Base-by-base conservation (phyloP, 1,140 invertebrate genomes). In the Listronotus oregonensis region DNA sequence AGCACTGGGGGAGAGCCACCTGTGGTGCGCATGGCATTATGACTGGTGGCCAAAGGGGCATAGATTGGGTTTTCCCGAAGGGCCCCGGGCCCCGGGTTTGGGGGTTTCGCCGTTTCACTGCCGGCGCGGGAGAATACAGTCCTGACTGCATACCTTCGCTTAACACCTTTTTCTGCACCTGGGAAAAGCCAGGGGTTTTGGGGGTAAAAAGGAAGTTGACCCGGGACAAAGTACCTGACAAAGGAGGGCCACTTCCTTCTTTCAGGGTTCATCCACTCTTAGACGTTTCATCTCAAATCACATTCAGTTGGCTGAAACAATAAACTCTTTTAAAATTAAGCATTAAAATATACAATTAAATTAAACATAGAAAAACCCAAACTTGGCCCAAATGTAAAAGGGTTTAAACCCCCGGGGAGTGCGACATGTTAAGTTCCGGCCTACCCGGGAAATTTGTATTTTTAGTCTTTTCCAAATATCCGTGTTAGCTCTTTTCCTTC, bases 211-310 rank as follows among this genome's bases (percentile, higher is more conserved):
- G n/a, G n/a, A n/a, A n/a, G n/a, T 59, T 71, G 71, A 17, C n/a
- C n/a, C 68, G 68, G 60, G 72, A 73, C 32, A 73, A 62, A 44
- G 62, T 43, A 59, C 59, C 55, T 27, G 66, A 59, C 58, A 71
- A 40, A 17, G 68, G 62, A 15, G 40, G 57, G 44, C 58, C 49
- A 62, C 64, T 71, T 63, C 71, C 70, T 73, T 77, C 75, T 67
- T 77, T 78, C 18, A 73, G 78, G 83, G 78, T 70, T 85, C 84
- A 76, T 86, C 85, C 79, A 84, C 82, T 79, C 84, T 83, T 80
- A 83, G 77, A 70, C 85, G 85, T 85, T 86, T 85, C 85, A 86
- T 86, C 79, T 84, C 83, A 85, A 85, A 82, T 85, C 78, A 85
- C 83, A 84, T 85, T 80, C 80, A 80, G 80, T 78, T 79, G 75